Evolutionary conservation across 2,888 invertebrate genomes (phyloP).

Genomic region (Chrysomela aeneicollis): DNA sequence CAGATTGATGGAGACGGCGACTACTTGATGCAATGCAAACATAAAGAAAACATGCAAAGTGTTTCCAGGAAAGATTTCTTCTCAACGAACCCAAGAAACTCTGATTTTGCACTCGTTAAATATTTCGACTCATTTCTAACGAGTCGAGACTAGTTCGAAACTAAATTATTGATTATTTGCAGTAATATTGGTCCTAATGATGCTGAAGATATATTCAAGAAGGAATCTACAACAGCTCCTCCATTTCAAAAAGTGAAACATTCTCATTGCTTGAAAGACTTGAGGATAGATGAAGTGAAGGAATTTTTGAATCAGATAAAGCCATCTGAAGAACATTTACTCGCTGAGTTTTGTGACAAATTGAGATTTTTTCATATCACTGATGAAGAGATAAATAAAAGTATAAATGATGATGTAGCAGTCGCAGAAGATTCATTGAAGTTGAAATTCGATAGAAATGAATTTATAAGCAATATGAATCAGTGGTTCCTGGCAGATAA

Average conservation of each 20-base stretch:
- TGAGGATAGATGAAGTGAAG: too few species aligned
- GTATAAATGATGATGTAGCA: not conserved
- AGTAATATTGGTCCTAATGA: not conserved
- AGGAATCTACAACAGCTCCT: not conserved
- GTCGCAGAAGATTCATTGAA: not conserved
- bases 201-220: too few species aligned
- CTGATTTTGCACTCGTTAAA: not conserved
- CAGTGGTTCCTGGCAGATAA: not conserved
- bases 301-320: too few species aligned
- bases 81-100: not conserved
- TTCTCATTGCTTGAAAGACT: not conserved
- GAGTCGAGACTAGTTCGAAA: not conserved
- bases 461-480: not conserved
- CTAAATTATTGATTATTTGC: not conserved
- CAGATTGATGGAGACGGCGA: not conserved
- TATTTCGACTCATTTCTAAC: slow-evolving; percentile 1
- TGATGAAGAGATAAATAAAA: not conserved
- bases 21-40: slow-evolving; percentile 4
- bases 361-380: not conserved
- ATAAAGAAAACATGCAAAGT: not conserved
- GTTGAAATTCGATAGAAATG: not conserved
- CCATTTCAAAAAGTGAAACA: not conserved
- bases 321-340: too few species aligned
- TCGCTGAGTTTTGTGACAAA: not conserved
- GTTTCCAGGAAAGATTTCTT: not conserved